A percentile compares a stretch with the other conserved stretches of the same genome.
Conservation (phyloP, 2,113 vertebrate genomes). For the Peromyscus leucopus region DNA sequence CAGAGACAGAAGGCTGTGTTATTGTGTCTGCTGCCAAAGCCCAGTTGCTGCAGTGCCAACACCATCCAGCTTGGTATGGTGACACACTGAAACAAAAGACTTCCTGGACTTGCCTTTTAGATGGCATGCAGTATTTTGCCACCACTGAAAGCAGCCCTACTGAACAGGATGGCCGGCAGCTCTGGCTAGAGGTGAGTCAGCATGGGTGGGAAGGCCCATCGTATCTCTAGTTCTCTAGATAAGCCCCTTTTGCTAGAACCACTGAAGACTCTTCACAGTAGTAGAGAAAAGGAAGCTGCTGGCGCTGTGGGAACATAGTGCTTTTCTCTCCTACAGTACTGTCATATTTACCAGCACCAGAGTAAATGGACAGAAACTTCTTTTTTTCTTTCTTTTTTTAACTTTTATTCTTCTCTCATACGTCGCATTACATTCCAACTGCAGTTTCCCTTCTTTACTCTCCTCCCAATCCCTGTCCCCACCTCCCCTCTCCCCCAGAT, state of each 20-base stretch:
- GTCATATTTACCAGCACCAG: background rate
- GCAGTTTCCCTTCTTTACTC: background rate
- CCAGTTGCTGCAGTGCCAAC: constrained; percentile 97
- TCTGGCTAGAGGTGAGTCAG: constrained; percentile 94
- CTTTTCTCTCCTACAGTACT: background rate
- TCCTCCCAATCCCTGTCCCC: background rate
- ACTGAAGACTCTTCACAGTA: background rate
- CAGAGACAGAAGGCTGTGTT: constrained; percentile 97
- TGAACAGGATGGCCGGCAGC: constrained; percentile 94
- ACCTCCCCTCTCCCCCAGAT: background rate
- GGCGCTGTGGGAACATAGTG: background rate
- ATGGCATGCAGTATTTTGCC: constrained; percentile 99
- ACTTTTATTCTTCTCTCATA: background rate
- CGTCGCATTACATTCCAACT: background rate
- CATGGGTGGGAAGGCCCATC: background rate
- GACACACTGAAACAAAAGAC: constrained; percentile 98
- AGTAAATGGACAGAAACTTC: constrained; percentile 8
- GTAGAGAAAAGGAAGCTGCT: background rate
- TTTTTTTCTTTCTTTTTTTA: background rate
- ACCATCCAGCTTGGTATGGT: constrained; percentile 97
- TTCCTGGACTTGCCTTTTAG: constrained; percentile 97
- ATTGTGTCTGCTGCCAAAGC: constrained; percentile 97
- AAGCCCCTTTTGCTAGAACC: background rate
- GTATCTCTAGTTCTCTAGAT: background rate
- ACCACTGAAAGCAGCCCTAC: constrained; percentile 95